Percentiles rank a stretch among this genome's conserved stretches.
phyloP scores from a whole-genome alignment of 2,888 invertebrate species.

The Pristionchus arcanus region DNA sequence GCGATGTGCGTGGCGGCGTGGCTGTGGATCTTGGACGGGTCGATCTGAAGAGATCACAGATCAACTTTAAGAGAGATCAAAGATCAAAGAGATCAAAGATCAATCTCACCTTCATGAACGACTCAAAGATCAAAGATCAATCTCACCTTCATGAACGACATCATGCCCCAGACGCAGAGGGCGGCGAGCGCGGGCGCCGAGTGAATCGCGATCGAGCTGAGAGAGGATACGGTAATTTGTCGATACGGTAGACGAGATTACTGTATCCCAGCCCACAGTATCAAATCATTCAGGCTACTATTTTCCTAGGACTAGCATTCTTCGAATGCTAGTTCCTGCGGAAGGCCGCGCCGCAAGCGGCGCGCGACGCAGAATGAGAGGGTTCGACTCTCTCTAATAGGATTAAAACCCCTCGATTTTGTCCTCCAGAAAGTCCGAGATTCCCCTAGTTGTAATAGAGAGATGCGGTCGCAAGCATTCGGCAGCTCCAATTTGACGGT shows the following conservation, averaged over 20 bases:
- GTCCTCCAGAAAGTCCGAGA: too few relatives aligned
- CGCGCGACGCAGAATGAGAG: too few relatives aligned
- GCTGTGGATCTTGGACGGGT: not conserved
- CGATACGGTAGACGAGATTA: not conserved
- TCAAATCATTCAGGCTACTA: too few relatives aligned
- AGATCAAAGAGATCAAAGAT: not conserved
- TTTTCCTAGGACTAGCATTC: too few relatives aligned
- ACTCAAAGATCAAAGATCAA: not conserved
- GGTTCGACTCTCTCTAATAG: too few relatives aligned
- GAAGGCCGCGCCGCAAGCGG: too few relatives aligned
- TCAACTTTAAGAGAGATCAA: not conserved
- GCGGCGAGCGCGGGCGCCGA: conserved; percentile 1
- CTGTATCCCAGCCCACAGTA: not conserved
- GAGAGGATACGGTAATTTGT: not conserved
- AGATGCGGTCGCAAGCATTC: too few relatives aligned
- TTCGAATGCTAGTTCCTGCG: too few relatives aligned
- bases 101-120: not conserved
- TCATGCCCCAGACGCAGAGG: conserved; percentile 32
- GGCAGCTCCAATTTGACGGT: too few relatives aligned
- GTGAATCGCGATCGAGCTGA: conserved; percentile 27
- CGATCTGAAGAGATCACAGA: not conserved
- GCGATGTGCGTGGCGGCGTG: conserved; percentile 34
- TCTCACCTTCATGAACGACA: conserved; percentile 10
- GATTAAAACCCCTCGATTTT: too few relatives aligned
- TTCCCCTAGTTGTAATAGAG: too few relatives aligned